Base-by-base conservation (phyloP, 2,888 invertebrate genomes). In the Cosmorhoe ocellata region DNA sequence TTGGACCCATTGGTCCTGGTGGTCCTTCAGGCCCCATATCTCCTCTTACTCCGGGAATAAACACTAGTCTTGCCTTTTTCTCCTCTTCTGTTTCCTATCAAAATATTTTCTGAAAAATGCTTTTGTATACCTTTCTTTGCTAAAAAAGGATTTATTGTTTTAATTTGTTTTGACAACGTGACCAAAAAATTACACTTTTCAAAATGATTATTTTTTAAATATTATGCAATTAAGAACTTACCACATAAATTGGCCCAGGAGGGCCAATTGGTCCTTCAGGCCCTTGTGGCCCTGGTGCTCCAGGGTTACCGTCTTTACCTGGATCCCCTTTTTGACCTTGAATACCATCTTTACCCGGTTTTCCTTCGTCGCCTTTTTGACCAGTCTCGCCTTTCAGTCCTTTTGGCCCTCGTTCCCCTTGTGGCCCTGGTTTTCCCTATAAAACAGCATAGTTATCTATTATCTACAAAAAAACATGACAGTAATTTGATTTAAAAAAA, bases 281-380 rank as follows among this genome's bases (percentile, higher is more conserved):
- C 49, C 94, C 95, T 42, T 92, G 92, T 5, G 92, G 91, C 31
- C 95, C 94, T 56, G 81, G 81, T 30, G 87, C 79, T 3, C 95
- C 95, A n/a, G 93, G 91, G 48, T 89, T 74, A 2, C 95, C 95
- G 67, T 94, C 94, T 47, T 91, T 85, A 30, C 95, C 95, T 37
- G 94, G 91, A 60, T 94, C 94, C 36, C 96, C 96, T 82, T 95
- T 95, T 11, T 91, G 90, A 28, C 96, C 96, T 67, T 93, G 93
- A 34, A 92, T 84, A 7, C 86, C 86, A 40, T 78, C 71, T 7
- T 10, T 63, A 1, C 86, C 85, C 6, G 70, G 67, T 9, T 12
- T 51, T 0, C 97, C 97, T 59, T 93, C 93, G 14, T 91, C 85
- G 37, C 96, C 96, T 57, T 93, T 90, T 79, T 96, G 78, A 22